A percentile compares a stretch with the other conserved stretches of the same genome.
These are phyloP conservation scores for Aspiorhynchus laticeps DNA, from an alignment of 2,113 vertebrate genomes.

Conservation along the genomic window DNA sequence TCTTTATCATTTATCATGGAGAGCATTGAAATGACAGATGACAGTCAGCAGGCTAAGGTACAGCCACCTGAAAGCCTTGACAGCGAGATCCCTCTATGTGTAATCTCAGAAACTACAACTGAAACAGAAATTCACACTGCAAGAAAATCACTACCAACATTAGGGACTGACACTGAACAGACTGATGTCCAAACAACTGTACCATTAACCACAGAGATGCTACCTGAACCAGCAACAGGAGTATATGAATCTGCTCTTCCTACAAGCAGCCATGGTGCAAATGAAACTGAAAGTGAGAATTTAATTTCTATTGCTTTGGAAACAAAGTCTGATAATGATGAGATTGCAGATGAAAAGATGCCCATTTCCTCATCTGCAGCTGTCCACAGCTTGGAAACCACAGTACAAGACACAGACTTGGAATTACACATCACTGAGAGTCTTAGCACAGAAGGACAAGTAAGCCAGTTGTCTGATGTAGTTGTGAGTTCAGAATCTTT, in stretches of 20 bases:
- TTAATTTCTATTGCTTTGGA: conserved; percentile 14
- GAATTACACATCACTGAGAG: not conserved
- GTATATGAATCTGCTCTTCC: not conserved
- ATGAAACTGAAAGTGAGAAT: not conserved
- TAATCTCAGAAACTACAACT: conserved; percentile 7
- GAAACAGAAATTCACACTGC: not conserved
- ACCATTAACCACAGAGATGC: not conserved
- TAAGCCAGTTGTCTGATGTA: not conserved
- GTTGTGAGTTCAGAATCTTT: not conserved
- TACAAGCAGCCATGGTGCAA: not conserved
- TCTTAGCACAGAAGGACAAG: not conserved
- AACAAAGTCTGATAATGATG: conserved; percentile 24
- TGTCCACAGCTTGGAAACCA: not conserved
- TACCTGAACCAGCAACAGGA: conserved; percentile 13
- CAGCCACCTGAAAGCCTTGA: not conserved
- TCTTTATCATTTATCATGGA: not conserved
- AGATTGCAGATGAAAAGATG: conserved; percentile 9
- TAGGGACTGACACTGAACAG: not conserved
- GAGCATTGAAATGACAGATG: not conserved
- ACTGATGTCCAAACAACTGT: not conserved
- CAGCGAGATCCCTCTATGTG: not conserved
- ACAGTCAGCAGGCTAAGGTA: not conserved
- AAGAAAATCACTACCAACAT: not conserved
- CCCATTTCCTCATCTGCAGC: not conserved
- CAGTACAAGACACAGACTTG: not conserved